phyloP scores from a whole-genome alignment of 2,113 vertebrate genomes.

The Eolophus roseicapilla region DNA sequence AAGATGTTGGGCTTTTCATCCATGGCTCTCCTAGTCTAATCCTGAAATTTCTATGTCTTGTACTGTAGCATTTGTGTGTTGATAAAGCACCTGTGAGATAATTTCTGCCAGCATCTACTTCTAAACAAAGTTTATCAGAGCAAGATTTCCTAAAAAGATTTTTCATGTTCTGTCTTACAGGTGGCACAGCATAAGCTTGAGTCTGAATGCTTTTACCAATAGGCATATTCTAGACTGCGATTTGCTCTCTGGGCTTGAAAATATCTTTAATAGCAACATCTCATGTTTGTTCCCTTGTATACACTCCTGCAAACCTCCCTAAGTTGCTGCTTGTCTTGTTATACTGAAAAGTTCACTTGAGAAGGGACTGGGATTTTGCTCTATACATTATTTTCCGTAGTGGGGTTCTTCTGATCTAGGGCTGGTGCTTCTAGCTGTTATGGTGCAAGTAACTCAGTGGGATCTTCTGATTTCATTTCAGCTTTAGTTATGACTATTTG shows the following conservation, averaged over 20 bases:
- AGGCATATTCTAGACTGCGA: neutral
- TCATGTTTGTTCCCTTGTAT: neutral
- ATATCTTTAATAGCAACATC: neutral
- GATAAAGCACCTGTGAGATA: neutral
- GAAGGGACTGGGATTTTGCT: neutral
- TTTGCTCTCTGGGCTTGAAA: neutral
- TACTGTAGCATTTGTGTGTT: neutral
- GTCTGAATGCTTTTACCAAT: neutral
- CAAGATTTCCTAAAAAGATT: neutral
- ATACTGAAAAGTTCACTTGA: neutral
- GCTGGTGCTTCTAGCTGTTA: neutral
- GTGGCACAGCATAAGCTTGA: neutral
- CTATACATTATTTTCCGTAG: neutral
- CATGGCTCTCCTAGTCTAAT: neutral
- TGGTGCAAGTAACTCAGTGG: neutral
- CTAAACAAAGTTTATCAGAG: neutral
- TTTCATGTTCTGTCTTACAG: neutral
- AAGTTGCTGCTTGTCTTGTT: fast-evolving
- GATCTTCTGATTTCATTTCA: neutral
- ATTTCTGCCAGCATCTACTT: neutral
- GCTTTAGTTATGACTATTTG: neutral
- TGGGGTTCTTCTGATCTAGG: fast-evolving
- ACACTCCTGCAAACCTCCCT: neutral
- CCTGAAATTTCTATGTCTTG: neutral
- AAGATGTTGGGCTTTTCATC: neutral